Conservation (phyloP, 2,888 invertebrate species). For the Syrphus vitripennis region DNA sequence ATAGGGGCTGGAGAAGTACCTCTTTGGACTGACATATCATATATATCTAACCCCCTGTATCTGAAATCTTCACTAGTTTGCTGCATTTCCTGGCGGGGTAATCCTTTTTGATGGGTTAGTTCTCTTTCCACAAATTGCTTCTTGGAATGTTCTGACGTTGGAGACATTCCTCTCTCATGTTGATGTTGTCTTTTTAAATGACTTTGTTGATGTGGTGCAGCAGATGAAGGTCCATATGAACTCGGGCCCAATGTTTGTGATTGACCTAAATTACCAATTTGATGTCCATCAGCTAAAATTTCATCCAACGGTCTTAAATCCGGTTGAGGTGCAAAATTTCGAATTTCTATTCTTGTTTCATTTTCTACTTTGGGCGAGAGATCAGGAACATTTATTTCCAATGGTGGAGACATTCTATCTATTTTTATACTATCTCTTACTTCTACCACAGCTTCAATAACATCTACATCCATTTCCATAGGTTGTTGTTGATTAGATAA, state of each 20-base stretch:
- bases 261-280: slow-evolving; percentile 72
- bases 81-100: background rate
- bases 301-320: slow-evolving; percentile 35
- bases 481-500: slow-evolving; percentile 72
- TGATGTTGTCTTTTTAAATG: slow-evolving; percentile 77
- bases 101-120: background rate
- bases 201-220: background rate
- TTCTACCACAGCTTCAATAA: slow-evolving; percentile 75
- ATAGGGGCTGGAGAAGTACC: background rate
- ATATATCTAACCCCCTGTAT: slow-evolving; percentile 13
- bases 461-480: slow-evolving; percentile 76
- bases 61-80: background rate
- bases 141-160: slow-evolving; percentile 74
- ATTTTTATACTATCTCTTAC: slow-evolving; percentile 77
- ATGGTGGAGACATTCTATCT: slow-evolving; percentile 76
- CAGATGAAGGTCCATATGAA: background rate
- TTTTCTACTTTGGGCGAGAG: slow-evolving; percentile 74
- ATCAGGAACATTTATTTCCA: slow-evolving; percentile 73
- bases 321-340: slow-evolving; percentile 72
- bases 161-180: slow-evolving; percentile 75
- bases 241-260: slow-evolving; percentile 72
- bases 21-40: slow-evolving; percentile 20
- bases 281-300: slow-evolving; percentile 60
- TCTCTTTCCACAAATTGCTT: slow-evolving; percentile 22
- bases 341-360: slow-evolving; percentile 76